phyloP scores from a whole-genome alignment of 2,113 vertebrate genomes.

The Machaerirhynchus nigripectus region DNA sequence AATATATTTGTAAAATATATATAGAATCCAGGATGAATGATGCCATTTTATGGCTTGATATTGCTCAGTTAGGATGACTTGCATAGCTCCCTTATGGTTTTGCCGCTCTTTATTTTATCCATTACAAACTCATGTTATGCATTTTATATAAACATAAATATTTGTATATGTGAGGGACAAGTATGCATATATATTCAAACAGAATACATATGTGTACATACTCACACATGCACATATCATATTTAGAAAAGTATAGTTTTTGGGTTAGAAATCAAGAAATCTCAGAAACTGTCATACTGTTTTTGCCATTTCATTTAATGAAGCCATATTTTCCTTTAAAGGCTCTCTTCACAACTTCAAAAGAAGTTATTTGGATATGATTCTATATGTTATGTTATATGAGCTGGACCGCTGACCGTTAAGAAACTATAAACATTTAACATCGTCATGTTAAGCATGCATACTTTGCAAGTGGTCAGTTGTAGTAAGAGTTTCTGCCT shows the following conservation, averaged over 20 bases:
- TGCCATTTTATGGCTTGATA: neutral
- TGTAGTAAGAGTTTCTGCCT: neutral
- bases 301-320: neutral
- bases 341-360: neutral
- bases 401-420: neutral
- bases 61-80: conserved; percentile 15
- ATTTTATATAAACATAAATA: neutral
- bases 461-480: neutral
- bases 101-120: neutral
- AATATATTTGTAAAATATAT: conserved; percentile 36
- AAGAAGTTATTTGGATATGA: neutral
- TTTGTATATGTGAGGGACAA: neutral
- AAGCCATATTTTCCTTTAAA: neutral
- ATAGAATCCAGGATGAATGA: neutral
- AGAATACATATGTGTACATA: neutral
- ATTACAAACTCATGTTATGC: neutral
- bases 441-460: neutral
- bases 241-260: neutral
- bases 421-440: neutral
- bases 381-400: neutral
- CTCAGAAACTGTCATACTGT: neutral
- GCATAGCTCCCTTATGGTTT: neutral
- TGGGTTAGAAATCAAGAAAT: neutral
- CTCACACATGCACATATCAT: neutral
- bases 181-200: neutral